Evolutionary conservation across 2,113 vertebrate species (phyloP).

Genomic region (Solea solea): DNA sequence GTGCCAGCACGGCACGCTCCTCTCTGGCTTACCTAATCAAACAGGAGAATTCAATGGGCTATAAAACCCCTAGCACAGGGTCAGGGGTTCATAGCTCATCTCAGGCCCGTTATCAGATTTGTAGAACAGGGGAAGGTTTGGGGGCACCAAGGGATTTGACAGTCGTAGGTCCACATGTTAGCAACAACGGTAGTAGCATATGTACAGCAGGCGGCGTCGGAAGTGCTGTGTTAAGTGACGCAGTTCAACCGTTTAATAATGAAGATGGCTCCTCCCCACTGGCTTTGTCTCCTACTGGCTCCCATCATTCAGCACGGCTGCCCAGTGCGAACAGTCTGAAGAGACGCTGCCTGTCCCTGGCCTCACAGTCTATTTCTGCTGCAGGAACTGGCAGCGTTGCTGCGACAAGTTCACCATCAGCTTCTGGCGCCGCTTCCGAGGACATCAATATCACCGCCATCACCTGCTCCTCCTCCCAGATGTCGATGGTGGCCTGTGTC

Average conservation of each 20-base stretch:
- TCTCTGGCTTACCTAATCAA: slow-evolving; percentile 86
- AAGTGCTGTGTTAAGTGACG: slow-evolving; percentile 81
- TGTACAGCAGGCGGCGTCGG: slow-evolving; percentile 59
- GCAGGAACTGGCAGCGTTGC: slow-evolving; percentile 63
- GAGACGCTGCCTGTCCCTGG: slow-evolving; percentile 85
- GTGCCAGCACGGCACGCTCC: slow-evolving; percentile 42
- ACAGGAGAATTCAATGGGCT: slow-evolving; percentile 87
- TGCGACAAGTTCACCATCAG: slow-evolving; percentile 63
- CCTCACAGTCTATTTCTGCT: slow-evolving; percentile 71
- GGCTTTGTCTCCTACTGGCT: slow-evolving; percentile 84
- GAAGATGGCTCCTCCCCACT: slow-evolving; percentile 86
- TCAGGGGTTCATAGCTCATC: slow-evolving; percentile 68
- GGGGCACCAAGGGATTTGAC: slow-evolving; percentile 56
- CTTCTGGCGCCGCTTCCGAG: slow-evolving; percentile 73
- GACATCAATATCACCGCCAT: slow-evolving; percentile 87
- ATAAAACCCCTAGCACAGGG: slow-evolving; percentile 73
- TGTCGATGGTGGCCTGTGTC: slow-evolving; percentile 88
- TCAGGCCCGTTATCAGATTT: slow-evolving; percentile 71
- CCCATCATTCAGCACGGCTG: slow-evolving; percentile 86
- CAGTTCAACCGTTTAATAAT: slow-evolving; percentile 91
- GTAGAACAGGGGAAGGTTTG: slow-evolving; percentile 65
- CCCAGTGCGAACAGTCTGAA: slow-evolving; percentile 84
- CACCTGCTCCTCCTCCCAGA: slow-evolving; percentile 90
- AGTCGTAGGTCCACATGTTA: slow-evolving; percentile 31
- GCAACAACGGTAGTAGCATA: slow-evolving; percentile 40